These are phyloP conservation scores for Ephialtes manifestator DNA, from an alignment of 2,888 invertebrate genomes.

Conservation along the genomic window DNA sequence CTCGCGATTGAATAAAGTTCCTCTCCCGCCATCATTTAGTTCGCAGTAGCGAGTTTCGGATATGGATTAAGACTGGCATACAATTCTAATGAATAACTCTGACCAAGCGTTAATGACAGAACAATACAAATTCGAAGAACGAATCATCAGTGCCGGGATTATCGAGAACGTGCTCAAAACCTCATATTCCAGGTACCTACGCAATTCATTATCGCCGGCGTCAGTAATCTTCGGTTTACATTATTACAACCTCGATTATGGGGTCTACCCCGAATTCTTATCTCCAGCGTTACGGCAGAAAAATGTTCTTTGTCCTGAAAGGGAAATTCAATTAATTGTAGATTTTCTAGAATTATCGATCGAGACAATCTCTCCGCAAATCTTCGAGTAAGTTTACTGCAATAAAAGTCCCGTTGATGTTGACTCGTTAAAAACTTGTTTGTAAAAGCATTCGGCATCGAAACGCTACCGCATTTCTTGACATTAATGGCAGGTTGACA, in stretches of 20 bases:
- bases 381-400: not conserved
- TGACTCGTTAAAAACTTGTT: too few relatives aligned
- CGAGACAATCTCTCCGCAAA: too few relatives aligned
- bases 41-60: not conserved
- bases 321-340: not conserved
- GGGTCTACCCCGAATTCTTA: not conserved
- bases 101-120: not conserved
- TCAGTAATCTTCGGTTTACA: not conserved
- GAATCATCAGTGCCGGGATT: not conserved
- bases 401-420: too few relatives aligned
- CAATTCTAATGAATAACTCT: not conserved
- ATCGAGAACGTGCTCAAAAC: slow-evolving; percentile 22
- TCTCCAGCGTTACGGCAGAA: not conserved
- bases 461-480: too few relatives aligned
- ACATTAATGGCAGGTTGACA: too few relatives aligned
- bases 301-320: not conserved
- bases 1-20: not conserved
- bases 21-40: not conserved
- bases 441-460: too few relatives aligned
- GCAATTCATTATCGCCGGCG: not conserved
- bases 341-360: not conserved
- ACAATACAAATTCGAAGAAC: not conserved
- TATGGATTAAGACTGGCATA: slow-evolving; percentile 3
- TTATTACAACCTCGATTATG: not conserved
- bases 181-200: not conserved